Evolutionary conservation across 2,113 vertebrate species (phyloP).

Genomic region (Callopanchax toddi): DNA sequence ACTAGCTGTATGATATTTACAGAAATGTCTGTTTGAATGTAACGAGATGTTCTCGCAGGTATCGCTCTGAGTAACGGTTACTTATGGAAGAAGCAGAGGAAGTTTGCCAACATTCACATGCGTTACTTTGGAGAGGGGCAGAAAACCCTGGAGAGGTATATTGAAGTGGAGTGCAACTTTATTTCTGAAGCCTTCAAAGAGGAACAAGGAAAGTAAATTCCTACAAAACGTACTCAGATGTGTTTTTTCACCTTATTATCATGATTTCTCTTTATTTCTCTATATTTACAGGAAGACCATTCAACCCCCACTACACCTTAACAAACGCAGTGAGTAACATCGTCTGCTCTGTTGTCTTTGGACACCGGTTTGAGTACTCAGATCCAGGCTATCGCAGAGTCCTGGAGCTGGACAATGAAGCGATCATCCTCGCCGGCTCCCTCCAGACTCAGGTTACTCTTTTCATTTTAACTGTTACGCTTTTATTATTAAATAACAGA

Average conservation of each 20-base stretch:
- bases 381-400: slow-evolving; percentile 81
- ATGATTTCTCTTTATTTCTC: not conserved
- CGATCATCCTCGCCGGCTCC: slow-evolving; percentile 52
- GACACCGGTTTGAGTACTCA: slow-evolving; percentile 87
- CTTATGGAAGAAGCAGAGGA: slow-evolving; percentile 83
- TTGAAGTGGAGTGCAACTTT: slow-evolving; percentile 79
- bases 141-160: slow-evolving; percentile 76
- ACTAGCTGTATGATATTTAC: too few relatives aligned
- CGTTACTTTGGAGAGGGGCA: slow-evolving; percentile 84
- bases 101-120: slow-evolving; percentile 78
- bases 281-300: slow-evolving; percentile 78
- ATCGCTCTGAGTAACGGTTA: slow-evolving; percentile 75
- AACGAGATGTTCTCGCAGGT: slow-evolving; percentile 56
- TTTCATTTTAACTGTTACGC: not conserved
- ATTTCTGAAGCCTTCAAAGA: slow-evolving; percentile 79
- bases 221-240: rapidly evolving
- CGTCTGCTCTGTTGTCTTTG: slow-evolving; percentile 86
- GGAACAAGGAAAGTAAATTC: slow-evolving; percentile 76
- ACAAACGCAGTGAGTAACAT: slow-evolving; percentile 85
- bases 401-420: slow-evolving; percentile 81
- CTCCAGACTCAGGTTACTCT: slow-evolving; percentile 49
- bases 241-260: rapidly evolving
- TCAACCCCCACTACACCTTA: slow-evolving; percentile 84
- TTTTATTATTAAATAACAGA: not conserved
- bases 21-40: not conserved